Conservation (phyloP, 2,113 vertebrate species). For the Phaethornis superciliosus region DNA sequence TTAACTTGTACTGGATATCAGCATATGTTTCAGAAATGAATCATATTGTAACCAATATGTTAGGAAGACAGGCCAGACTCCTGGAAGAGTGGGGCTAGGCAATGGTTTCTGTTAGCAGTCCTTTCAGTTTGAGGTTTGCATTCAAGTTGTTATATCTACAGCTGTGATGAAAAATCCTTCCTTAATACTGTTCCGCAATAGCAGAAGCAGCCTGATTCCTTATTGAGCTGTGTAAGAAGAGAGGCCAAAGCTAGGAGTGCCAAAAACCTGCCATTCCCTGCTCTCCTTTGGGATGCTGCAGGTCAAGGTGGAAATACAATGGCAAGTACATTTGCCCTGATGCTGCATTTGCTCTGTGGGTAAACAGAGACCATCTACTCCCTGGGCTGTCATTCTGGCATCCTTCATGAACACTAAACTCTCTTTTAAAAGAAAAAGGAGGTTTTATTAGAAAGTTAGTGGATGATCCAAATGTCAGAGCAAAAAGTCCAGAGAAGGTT, state of each 20-base stretch:
- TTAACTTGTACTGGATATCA: neutral
- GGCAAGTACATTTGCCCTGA: neutral
- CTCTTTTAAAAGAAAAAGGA: conserved; percentile 6
- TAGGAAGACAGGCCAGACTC: conserved; percentile 10
- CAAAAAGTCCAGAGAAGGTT: conserved; percentile 17
- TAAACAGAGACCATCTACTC: conserved; percentile 38
- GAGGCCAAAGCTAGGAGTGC: neutral
- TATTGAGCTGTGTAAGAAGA: neutral
- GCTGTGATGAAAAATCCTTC: neutral
- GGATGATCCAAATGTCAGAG: neutral
- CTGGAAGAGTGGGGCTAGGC: neutral
- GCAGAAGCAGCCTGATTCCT: neutral
- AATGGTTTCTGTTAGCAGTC: neutral
- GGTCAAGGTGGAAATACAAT: conserved; percentile 5
- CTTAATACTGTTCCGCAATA: neutral
- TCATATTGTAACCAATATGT: neutral
- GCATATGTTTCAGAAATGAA: neutral
- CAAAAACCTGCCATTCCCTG: neutral
- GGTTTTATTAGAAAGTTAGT: neutral
- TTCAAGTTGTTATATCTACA: neutral
- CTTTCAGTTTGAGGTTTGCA: neutral
- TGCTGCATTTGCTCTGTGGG: neutral
- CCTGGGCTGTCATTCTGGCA: conserved; percentile 8
- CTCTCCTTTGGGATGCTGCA: neutral
- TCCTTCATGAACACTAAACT: conserved; percentile 7